phyloP scores from a whole-genome alignment of 2,113 vertebrate species.

The Gambusia affinis region DNA sequence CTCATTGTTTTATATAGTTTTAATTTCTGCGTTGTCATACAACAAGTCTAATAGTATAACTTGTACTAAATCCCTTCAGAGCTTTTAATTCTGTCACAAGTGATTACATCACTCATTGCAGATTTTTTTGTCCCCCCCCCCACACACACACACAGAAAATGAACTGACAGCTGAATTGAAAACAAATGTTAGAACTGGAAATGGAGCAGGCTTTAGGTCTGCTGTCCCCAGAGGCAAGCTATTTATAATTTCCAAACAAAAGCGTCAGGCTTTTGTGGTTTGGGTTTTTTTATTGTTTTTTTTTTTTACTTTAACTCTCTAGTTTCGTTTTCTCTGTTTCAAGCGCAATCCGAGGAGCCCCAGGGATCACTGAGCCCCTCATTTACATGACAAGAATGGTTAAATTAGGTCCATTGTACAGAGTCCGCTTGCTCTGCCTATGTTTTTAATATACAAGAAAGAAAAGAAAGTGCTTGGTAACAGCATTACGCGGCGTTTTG shows the following conservation, averaged over 20 bases:
- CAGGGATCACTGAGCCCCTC: constrained; percentile 44
- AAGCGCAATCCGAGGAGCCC: constrained; percentile 46
- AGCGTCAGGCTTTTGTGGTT: constrained; percentile 18
- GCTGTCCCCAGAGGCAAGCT: constrained; percentile 65
- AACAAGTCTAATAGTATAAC: constrained; percentile 35
- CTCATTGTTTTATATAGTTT: constrained; percentile 11
- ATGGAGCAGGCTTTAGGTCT: constrained; percentile 41
- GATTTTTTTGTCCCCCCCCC: not conserved
- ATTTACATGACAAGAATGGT: constrained; percentile 65
- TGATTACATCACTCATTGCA: constrained; percentile 37
- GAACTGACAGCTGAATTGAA: constrained; percentile 46
- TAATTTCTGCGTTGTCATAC: constrained; percentile 17
- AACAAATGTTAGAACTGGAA: constrained; percentile 45
- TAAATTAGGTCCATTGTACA: constrained; percentile 43
- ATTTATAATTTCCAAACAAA: constrained; percentile 74
- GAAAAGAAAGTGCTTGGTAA: constrained; percentile 34
- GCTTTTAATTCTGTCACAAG: constrained; percentile 51
- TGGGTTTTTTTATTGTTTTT: not conserved
- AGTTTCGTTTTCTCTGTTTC: constrained; percentile 39
- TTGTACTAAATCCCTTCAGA: constrained; percentile 37
- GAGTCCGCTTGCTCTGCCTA: constrained; percentile 24
- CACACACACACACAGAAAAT: not conserved
- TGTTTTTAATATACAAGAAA: constrained; percentile 17
- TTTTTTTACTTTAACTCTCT: not conserved
- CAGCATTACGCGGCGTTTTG: constrained; percentile 11